Percentiles rank a stretch among this genome's conserved stretches.
These are phyloP conservation scores for Digitonthophagus gazella DNA, from an alignment of 2,888 invertebrate species.

Conservation along the genomic window DNA sequence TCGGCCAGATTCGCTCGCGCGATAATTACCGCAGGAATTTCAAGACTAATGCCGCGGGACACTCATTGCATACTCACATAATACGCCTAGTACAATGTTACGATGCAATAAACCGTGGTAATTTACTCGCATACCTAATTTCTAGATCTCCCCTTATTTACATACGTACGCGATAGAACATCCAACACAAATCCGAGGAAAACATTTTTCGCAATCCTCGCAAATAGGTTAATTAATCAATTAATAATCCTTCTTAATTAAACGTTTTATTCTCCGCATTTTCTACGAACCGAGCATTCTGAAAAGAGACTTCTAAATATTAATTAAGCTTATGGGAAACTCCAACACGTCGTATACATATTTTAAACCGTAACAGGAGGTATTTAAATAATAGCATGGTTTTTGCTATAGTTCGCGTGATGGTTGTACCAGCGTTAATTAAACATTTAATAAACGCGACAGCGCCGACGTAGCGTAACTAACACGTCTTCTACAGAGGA, in stretches of 20 bases:
- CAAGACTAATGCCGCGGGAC: background rate
- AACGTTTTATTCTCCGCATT: background rate
- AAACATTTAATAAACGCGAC: background rate
- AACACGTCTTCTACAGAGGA: background rate
- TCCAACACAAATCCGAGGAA: background rate
- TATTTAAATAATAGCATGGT: background rate
- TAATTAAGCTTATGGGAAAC: background rate
- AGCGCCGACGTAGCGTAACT: background rate
- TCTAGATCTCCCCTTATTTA: background rate
- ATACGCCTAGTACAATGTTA: background rate
- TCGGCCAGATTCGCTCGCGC: background rate
- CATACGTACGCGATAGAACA: too few relatives aligned
- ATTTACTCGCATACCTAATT: background rate
- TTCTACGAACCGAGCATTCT: background rate
- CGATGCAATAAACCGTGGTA: background rate
- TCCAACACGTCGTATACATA: too few relatives aligned
- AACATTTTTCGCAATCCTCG: too few relatives aligned
- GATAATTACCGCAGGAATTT: background rate
- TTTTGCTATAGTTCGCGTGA: background rate
- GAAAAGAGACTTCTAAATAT: background rate
- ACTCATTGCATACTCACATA: background rate
- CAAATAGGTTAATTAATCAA: background rate
- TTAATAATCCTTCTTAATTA: background rate
- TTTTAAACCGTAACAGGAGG: background rate
- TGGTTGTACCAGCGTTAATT: background rate